Base-by-base conservation (phyloP, 2,113 vertebrate genomes). In the Struthio camelus region DNA sequence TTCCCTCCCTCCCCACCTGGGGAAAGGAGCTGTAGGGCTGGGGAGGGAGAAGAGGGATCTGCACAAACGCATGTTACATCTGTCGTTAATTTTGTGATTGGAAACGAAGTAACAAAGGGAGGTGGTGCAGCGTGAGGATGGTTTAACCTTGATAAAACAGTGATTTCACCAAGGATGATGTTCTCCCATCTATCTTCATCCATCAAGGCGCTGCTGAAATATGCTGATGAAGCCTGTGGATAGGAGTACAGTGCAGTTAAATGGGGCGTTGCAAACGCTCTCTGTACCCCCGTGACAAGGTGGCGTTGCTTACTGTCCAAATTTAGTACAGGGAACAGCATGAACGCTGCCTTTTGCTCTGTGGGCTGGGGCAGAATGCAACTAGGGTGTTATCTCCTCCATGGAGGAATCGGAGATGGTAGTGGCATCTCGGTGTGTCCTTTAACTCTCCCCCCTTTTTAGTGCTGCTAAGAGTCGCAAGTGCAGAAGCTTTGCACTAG, bases 141-240 rank as follows among this genome's bases (percentile, higher is more conserved):
- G 98, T 97, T 98, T 99, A 98, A 99, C 99, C 99, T 99, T 99
- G 98, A 99, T 99, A 98, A 99, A 99, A 98, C 96, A 98, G 98
- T 98, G 98, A 98, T 99, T 98, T 98, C 98, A 98, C 97, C 98
- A 98, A 98, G 98, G 98, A 97, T 98, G 98, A 99, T 98, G 98
- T 98, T 98, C 97, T 94, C 93, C 97, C 98, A 99, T 99, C 99
- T 98, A 98, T 99, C 99, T 99, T 99, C 98, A 99, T 98, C 98
- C 98, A 98, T 98, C 99, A 98, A 93, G 90, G 92, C 70, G 12
- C 96, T 0, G 83, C 96, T 98, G 98, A 98, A 98, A 98, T 99
- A 99, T 99, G 98, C 98, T 99, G 98, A 99, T 99, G 98, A 98
- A 97, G 97, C 97, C 97, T 82, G 87, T 94, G 97, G 97, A 97